These are phyloP conservation scores for Laothoe populi DNA, from an alignment of 2,888 invertebrate genomes.

Conservation along the genomic window DNA sequence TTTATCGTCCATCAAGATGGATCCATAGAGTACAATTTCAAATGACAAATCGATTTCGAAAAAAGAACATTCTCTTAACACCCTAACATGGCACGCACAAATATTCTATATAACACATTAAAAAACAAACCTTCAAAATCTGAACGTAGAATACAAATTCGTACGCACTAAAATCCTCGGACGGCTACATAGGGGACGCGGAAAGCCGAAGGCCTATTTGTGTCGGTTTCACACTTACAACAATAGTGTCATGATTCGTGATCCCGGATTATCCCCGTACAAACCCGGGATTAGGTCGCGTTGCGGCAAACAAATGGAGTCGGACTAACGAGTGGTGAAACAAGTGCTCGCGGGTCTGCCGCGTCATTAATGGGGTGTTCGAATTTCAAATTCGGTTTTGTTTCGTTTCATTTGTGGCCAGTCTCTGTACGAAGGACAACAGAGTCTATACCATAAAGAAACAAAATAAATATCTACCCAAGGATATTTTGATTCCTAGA, in stretches of 20 bases:
- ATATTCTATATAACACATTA: not conserved
- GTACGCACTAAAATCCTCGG: not conserved
- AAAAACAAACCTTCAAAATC: slow-evolving; percentile 7
- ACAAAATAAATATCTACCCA: not conserved
- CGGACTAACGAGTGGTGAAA: slow-evolving; percentile 68
- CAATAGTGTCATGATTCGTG: slow-evolving; percentile 85
- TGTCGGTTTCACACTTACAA: slow-evolving; percentile 85
- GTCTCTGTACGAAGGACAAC: slow-evolving; percentile 10
- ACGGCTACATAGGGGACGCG: slow-evolving; percentile 40
- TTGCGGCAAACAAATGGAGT: slow-evolving; percentile 82
- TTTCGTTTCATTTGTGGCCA: slow-evolving; percentile 43
- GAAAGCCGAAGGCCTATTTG: slow-evolving; percentile 77
- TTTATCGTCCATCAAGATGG: not conserved
- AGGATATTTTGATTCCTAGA: not conserved
- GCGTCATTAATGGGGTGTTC: slow-evolving; percentile 69
- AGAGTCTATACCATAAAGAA: not conserved
- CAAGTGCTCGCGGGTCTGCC: slow-evolving; percentile 59
- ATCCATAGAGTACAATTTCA: slow-evolving; percentile 34
- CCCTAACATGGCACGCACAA: not conserved
- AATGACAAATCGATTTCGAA: slow-evolving; percentile 27
- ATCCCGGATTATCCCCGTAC: slow-evolving; percentile 80
- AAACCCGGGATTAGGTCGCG: slow-evolving; percentile 79
- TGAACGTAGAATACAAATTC: slow-evolving; percentile 16
- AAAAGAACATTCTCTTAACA: slow-evolving; percentile 17
- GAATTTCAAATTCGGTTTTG: slow-evolving; percentile 62